Conservation (phyloP, 2,113 vertebrate genomes). For the Theristicus caerulescens region DNA sequence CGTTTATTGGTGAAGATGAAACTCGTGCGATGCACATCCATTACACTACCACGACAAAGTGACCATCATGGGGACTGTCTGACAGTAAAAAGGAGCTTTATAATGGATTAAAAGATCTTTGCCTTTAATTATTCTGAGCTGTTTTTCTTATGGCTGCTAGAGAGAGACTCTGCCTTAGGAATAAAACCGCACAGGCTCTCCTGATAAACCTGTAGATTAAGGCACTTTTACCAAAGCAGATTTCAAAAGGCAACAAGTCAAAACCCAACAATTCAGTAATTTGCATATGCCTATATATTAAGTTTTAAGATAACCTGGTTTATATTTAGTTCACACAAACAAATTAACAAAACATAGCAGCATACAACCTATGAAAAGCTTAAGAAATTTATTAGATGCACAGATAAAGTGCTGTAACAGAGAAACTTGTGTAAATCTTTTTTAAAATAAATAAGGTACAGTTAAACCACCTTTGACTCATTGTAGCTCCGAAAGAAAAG, state of each 20-base stretch:
- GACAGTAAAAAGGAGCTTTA: not conserved
- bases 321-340: slow-evolving; percentile 5
- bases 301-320: slow-evolving; percentile 32
- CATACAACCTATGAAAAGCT: slow-evolving; percentile 61
- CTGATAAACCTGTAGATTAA: slow-evolving; percentile 14
- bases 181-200: not conserved
- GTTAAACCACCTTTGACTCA: slow-evolving; percentile 58
- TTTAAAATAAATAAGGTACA: slow-evolving; percentile 70
- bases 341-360: slow-evolving; percentile 61
- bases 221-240: slow-evolving; percentile 46
- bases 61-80: not conserved
- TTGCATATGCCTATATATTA: slow-evolving; percentile 44
- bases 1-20: slow-evolving; percentile 43
- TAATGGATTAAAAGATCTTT: not conserved
- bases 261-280: not conserved
- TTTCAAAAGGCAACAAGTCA: slow-evolving; percentile 29
- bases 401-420: slow-evolving; percentile 64
- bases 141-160: not conserved
- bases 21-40: not conserved
- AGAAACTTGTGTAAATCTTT: slow-evolving; percentile 61
- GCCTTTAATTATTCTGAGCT: not conserved
- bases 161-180: not conserved
- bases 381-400: slow-evolving; percentile 71
- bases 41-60: not conserved
- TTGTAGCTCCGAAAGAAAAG: slow-evolving; percentile 42